phyloP scores from a whole-genome alignment of 1,140 invertebrate species.

The Yoshiicerus persimilis region DNA sequence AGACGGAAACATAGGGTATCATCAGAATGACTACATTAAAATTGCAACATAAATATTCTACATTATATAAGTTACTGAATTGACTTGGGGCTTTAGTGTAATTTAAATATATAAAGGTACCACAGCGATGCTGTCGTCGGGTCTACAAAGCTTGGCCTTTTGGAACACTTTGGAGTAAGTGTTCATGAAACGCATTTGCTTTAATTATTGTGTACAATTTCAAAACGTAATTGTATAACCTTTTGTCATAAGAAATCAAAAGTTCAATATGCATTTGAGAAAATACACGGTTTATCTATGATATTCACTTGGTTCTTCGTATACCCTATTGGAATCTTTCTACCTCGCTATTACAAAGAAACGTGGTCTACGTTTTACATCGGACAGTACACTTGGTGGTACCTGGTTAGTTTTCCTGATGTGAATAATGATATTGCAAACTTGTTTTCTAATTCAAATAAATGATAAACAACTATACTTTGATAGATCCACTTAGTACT shows the following conservation, averaged over 20 bases:
- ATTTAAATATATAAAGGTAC: not conserved
- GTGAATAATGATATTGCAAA: not conserved
- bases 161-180: not conserved
- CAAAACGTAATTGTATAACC: too few relatives aligned
- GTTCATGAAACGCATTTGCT: not conserved
- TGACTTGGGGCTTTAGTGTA: too few relatives aligned
- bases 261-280: not conserved
- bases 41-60: too few relatives aligned
- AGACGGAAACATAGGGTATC: not conserved
- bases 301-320: not conserved
- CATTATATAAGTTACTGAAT: too few relatives aligned
- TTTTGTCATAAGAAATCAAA: too few relatives aligned
- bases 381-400: not conserved
- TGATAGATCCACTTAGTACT: not conserved
- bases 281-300: not conserved
- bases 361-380: not conserved
- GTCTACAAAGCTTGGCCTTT: not conserved
- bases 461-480: not conserved
- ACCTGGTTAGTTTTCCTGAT: not conserved
- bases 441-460: not conserved
- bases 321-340: not conserved
- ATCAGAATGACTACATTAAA: too few relatives aligned
- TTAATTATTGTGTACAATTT: not conserved
- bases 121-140: not conserved
- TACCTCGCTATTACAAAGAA: constrained; percentile 19